Base-by-base conservation (phyloP, 2,113 vertebrate species). In the Phalacrocorax pelagicus region DNA sequence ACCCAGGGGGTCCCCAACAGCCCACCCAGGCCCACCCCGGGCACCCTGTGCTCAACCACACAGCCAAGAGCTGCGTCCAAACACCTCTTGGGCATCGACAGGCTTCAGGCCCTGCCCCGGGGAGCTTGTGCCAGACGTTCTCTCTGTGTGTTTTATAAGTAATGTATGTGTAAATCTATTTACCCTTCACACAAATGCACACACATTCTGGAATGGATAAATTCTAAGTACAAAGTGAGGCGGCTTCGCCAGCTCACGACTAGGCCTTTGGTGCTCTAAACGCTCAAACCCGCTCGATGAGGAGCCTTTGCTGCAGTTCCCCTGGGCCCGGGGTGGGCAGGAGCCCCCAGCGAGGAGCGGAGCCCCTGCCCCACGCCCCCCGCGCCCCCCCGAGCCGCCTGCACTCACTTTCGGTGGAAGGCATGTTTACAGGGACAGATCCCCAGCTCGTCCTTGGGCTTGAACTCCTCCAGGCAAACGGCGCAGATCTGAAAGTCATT, bases 391-490 rank as follows among this genome's bases (percentile, higher is more conserved):
- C 42, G 42, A 5, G 42, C 34, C 44, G 17, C 54, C 57, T 29
- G 30, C 88, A 99, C 99, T 99, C 86, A 99, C 99, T 99, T 99
- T 97, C 99, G 99, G 97, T 99, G 99, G 98, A 99, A 99, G 98
- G 99, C 99, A 85, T 99, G 99, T 97, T 99, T 99, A 98, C 99
- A 99, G 1, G 99, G 99, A 94, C 99, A 99, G 93, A 99, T 99
- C 62, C 99, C 99, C 98, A 99, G 97, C 97, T 99, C 99, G 69
- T 99, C 99, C 96, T 99, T 99, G 97, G 99, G 98, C 98, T 99
- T 99, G 98, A 99, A 99, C 96, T 99, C 99, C 98, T 99, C 99
- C 98, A 99, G 98, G 97, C 99, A 99, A 75, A 99, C 99, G 0
- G 99, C 99, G 38, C 99, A 99, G 97, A 99, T 99, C 99, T 99